A percentile compares a stretch with the other conserved stretches of the same genome.
These are phyloP conservation scores for Paraescarpia echinospica DNA, from an alignment of 1,140 invertebrate genomes.

Conservation along the genomic window DNA sequence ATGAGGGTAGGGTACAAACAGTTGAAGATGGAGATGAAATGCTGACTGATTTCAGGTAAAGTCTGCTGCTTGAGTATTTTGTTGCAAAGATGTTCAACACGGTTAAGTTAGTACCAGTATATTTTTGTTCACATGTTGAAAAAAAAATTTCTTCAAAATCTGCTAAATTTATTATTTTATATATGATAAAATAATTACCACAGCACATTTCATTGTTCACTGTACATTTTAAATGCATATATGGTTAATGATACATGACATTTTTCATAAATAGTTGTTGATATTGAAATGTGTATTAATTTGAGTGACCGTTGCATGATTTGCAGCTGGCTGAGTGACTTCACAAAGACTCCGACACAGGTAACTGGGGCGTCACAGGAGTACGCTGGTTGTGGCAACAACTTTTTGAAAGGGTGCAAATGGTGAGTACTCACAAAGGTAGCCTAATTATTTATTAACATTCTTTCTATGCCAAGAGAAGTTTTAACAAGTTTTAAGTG, in stretches of 20 bases:
- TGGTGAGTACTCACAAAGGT: slow-evolving; percentile 33
- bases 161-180: not conserved
- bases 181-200: too few species aligned
- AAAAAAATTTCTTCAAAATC: not conserved
- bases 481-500: too few species aligned
- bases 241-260: not conserved
- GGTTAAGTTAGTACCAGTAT: not conserved
- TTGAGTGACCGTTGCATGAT: not conserved
- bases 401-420: slow-evolving; percentile 39
- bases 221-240: not conserved
- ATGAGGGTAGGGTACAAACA: not conserved
- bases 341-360: slow-evolving; percentile 13
- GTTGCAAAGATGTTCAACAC: not conserved
- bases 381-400: slow-evolving; percentile 15
- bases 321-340: not conserved
- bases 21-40: not conserved
- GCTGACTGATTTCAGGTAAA: not conserved
- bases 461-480: too few species aligned
- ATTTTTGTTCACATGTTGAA: not conserved
- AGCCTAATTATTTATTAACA: slow-evolving; percentile 11
- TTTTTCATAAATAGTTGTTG: not conserved
- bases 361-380: not conserved
- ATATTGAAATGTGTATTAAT: not conserved
- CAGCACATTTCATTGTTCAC: not conserved
- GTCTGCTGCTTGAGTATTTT: not conserved